phyloP scores from a whole-genome alignment of 2,888 invertebrate species.

The Dryobota labecula region DNA sequence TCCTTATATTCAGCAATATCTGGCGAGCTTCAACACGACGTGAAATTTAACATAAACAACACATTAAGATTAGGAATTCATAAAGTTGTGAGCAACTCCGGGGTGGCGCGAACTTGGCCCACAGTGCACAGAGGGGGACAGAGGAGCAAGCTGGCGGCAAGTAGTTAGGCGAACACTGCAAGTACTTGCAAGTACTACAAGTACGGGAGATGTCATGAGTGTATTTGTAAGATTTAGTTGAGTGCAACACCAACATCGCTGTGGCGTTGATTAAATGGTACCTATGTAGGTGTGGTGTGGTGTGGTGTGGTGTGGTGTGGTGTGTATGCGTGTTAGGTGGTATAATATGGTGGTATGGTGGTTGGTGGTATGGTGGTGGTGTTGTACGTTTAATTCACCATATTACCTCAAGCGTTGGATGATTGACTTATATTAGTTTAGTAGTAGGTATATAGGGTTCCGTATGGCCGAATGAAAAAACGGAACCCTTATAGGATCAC shows the following conservation, averaged over 20 bases:
- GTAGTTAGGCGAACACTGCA: slow-evolving; percentile 54
- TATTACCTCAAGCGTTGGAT: no score
- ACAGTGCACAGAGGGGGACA: slow-evolving; percentile 13
- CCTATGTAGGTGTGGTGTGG: no score
- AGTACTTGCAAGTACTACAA: slow-evolving; percentile 14
- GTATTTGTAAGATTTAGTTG: slow-evolving; percentile 42
- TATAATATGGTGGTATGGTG: no score
- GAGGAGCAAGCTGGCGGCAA: slow-evolving; percentile 50
- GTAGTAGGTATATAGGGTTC: no score
- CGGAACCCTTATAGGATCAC: no score
- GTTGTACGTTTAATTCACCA: no score
- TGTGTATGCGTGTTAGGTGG: no score
- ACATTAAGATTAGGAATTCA: slow-evolving; percentile 68
- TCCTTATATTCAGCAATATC: slow-evolving; percentile 49
- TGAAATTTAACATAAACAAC: slow-evolving; percentile 67
- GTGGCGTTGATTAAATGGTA: slow-evolving; percentile 22
- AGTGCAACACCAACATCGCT: slow-evolving; percentile 25
- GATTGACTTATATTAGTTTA: no score
- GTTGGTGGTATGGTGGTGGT: no score
- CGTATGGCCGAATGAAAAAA: no score
- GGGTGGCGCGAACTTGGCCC: slow-evolving; percentile 40
- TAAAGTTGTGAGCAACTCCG: slow-evolving; percentile 60
- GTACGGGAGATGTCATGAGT: slow-evolving; percentile 39
- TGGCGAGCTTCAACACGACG: slow-evolving; percentile 49
- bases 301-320: no score